phyloP scores from a whole-genome alignment of 2,113 vertebrate species.

The Prolemur simus region DNA sequence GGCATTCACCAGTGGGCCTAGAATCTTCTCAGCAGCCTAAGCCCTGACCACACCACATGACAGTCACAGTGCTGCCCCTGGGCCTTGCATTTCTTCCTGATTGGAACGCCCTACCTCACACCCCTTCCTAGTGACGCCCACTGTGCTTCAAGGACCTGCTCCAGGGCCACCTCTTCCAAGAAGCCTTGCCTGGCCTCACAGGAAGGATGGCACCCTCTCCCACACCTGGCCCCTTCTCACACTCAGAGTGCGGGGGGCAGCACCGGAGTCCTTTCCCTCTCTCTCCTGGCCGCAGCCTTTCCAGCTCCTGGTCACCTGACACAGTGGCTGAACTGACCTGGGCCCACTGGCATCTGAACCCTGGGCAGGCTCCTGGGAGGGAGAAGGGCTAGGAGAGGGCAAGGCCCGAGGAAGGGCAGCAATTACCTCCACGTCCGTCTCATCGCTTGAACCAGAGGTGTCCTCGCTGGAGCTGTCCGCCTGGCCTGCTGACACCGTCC shows the following conservation, averaged over 20 bases:
- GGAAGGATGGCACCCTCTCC: not conserved
- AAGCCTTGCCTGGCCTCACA: not conserved
- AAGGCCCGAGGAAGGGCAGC: not conserved
- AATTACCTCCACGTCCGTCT: conserved; percentile 83
- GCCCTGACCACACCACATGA: not conserved
- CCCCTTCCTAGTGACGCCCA: not conserved
- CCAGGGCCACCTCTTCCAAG: not conserved
- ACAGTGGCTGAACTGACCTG: not conserved
- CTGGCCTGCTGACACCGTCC: conserved; percentile 23
- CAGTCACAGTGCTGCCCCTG: not conserved
- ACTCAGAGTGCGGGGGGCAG: not conserved
- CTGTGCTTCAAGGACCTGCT: not conserved
- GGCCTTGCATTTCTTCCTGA: not conserved
- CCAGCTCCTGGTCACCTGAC: not conserved
- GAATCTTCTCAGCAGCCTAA: not conserved
- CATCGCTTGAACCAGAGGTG: conserved; percentile 79
- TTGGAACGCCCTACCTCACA: not conserved
- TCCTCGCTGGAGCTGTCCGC: conserved; percentile 81
- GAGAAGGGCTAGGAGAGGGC: not conserved
- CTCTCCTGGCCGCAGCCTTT: not conserved
- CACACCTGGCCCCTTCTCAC: not conserved
- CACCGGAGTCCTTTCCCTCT: not conserved
- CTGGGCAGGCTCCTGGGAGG: not conserved
- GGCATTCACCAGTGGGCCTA: not conserved
- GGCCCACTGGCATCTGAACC: not conserved